Evolutionary conservation across 1,140 invertebrate species (phyloP), one percentile per base, ranked within the genome.

Genomic region (Parapsyche elsis): DNA sequence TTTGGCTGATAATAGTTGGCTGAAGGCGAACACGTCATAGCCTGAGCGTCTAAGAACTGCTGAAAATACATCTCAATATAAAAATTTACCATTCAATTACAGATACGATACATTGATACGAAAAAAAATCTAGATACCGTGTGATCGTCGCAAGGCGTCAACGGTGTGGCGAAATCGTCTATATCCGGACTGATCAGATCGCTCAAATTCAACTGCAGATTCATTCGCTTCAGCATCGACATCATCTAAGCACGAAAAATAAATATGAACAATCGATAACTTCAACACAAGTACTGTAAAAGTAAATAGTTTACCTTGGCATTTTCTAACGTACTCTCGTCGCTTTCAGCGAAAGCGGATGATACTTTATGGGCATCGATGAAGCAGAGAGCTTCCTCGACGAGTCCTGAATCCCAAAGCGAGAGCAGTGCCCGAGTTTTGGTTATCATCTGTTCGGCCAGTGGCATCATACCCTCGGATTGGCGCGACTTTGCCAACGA

Each of bases 381-480:
- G 84, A 95, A 95, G 12, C 91, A 92, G 59, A 96, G 89, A 0
- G 95, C 94, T 86, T 97, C 95, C 86, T 97, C 95, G 0, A 97
- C 94, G 21, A 96, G 88, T 10, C 92, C 92, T 0, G 95, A 92
- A 86, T 96, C 95, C 94, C 95, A 96, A 0, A 96, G 89, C 75
- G 93, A 93, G 9, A 96, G 86, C 44, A 97, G 88, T 26, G 94
- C 94, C 80, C 93, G 90, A 0, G 94, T 95, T 85, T 94, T 94
- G 12, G 90, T 90, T 57, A 95, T 92, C 90, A 95, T 94, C 82
- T 94, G 93, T 83, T 95, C 94, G 84, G 94, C 94, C 79, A 95
- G 91, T 0, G 92, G 92, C 80, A 95, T 86, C 93, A 95, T 94
- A 16, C 93, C 93, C 67, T 89, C 89, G 0, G 92, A 92, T 85